Base-by-base conservation (phyloP, 2,113 vertebrate species). In the Cariama cristata region DNA sequence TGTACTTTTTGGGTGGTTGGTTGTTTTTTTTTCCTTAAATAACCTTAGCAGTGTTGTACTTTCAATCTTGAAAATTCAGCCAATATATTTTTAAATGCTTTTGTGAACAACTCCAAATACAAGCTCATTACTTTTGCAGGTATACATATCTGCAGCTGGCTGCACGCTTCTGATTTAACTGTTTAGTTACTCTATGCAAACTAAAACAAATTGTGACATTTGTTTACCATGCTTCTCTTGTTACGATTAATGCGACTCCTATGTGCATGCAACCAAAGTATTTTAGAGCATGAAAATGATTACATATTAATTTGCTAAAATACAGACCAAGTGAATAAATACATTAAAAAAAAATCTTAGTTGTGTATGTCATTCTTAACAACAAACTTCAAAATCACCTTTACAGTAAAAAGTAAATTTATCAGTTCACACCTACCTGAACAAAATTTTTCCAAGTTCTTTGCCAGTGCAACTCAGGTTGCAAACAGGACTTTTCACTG, bases 191-290 rank as follows among this genome's bases (percentile, higher is more conserved):
- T 49, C 14, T 87, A 73, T 14, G 53, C 44, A 92, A 93, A 92
- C 56, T 93, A 90, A 91, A 93, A 83, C 44, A 90, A 73, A 64
- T 66, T 89, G 53, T 85, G 67, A 71, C 93, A 80, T 88, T 83
- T 49, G 72, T 80, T 95, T 91, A 91, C 55, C 77, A 14, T 89
- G 71, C 85, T 76, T 76, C 74, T 93, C 84, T 69, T 73, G n/a
- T 64, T 85, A 84, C 62, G 44, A 86, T 90, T 92, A 77, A 96
- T 74, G 79, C 80, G 55, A 92, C 56, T 30, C 84, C 47, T 74
- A 27, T 40, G 40, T 89, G 72, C 85, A 84, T 47, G 90, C 81
- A 91, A 79, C 24, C 53, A 96, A 96, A 96, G 71, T 84, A 95
- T 87, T 95, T 95, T 38, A 38, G 86, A 38, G 86, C n/a, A 76